A percentile compares a stretch with the other conserved stretches of the same genome.
Evolutionary conservation across 2,113 vertebrate species (phyloP).

Genomic region (Microcebus murinus): DNA sequence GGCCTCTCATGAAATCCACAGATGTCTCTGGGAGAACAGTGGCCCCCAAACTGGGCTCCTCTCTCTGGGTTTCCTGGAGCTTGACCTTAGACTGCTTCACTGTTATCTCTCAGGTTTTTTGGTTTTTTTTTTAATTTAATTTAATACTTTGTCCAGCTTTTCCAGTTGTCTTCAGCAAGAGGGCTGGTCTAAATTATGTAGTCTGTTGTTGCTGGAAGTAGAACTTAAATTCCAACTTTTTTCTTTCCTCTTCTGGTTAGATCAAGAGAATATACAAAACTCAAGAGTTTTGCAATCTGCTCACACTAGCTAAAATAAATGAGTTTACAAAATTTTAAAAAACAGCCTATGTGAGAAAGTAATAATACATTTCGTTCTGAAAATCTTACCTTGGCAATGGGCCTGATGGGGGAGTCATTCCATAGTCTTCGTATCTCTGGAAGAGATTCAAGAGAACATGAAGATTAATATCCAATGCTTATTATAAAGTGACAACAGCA

Average conservation of each 20-base stretch:
- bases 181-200: background rate
- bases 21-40: background rate
- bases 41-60: background rate
- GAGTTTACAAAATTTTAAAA: background rate
- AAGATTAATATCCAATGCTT: conserved; percentile 46
- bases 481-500: conserved; percentile 62
- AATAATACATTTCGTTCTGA: background rate
- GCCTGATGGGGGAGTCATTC: conserved; percentile 89
- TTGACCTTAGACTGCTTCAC: background rate
- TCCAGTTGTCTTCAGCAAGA: background rate
- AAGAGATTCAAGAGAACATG: conserved; percentile 61
- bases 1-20: background rate
- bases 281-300: background rate
- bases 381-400: conserved; percentile 90
- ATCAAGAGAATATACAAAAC: conserved; percentile 38
- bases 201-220: background rate
- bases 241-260: background rate
- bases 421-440: conserved; percentile 93
- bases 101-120: background rate
- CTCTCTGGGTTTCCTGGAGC: background rate
- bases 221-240: background rate
- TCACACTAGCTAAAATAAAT: background rate
- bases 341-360: background rate
- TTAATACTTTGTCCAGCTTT: background rate
- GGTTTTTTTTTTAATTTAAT: background rate